phyloP scores from a whole-genome alignment of 2,888 invertebrate species.

The Hypomecis atomaria region DNA sequence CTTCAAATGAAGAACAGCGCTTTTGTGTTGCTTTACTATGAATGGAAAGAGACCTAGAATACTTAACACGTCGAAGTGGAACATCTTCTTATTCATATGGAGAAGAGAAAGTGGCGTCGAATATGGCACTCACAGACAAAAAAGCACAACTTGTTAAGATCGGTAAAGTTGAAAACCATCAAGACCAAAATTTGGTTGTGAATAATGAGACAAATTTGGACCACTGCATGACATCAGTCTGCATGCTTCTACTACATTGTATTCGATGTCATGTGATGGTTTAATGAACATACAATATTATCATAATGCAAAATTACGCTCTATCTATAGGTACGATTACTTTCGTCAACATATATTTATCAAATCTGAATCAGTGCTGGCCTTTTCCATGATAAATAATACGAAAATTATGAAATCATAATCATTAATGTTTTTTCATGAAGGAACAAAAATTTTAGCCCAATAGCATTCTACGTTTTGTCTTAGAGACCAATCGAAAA shows the following conservation, averaged over 20 bases:
- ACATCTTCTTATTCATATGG: background rate
- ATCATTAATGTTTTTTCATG: too few relatives aligned
- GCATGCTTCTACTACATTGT: background rate
- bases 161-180: too few relatives aligned
- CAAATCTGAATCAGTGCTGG: background rate
- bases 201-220: background rate
- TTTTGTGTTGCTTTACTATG: constrained; percentile 6
- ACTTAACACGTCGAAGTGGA: background rate
- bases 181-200: too few relatives aligned
- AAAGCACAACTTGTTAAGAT: too few relatives aligned
- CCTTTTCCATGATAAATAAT: background rate
- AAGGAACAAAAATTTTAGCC: too few relatives aligned
- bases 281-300: background rate
- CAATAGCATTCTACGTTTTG: too few relatives aligned
- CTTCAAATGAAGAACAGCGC: constrained; percentile 30
- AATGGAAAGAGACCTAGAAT: background rate
- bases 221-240: constrained; percentile 1
- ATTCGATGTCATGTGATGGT: background rate
- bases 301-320: background rate
- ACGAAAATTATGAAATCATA: too few relatives aligned
- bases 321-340: too few relatives aligned
- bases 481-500: too few relatives aligned
- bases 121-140: too few relatives aligned
- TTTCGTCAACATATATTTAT: too few relatives aligned
- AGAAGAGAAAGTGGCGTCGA: constrained; percentile 5